These are phyloP conservation scores for Cepaea hortensis DNA, from an alignment of 2,888 invertebrate species.

Conservation along the genomic window DNA sequence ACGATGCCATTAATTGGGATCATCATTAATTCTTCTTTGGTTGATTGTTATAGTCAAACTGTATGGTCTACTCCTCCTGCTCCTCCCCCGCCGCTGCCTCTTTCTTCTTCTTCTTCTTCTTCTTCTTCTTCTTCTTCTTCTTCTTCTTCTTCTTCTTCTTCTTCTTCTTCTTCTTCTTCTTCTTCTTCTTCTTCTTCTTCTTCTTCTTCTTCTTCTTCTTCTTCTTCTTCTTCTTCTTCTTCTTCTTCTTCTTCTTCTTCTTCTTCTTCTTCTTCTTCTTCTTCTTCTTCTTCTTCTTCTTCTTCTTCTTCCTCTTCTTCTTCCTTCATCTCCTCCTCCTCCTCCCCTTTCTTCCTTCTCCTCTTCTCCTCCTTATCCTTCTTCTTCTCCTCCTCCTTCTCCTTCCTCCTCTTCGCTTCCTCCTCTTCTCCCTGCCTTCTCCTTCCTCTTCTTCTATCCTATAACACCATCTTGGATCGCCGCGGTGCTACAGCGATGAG, in stretches of 20 bases:
- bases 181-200: background rate
- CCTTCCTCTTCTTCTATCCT: background rate
- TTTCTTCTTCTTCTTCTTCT: too few relatives aligned
- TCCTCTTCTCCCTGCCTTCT: background rate
- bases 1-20: too few relatives aligned
- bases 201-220: background rate
- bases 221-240: background rate
- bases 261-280: background rate
- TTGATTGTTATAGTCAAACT: too few relatives aligned
- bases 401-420: background rate
- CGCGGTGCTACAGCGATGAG: background rate
- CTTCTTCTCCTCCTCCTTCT: background rate
- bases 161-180: background rate
- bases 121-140: too few relatives aligned
- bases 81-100: too few relatives aligned
- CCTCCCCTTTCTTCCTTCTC: background rate
- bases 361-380: background rate
- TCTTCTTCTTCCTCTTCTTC: background rate
- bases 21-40: too few relatives aligned
- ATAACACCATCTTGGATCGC: background rate
- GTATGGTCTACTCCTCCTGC: too few relatives aligned
- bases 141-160: too few relatives aligned
- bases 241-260: background rate
- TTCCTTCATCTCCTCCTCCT: too few relatives aligned
- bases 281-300: background rate